Base-by-base conservation (phyloP, 2,113 vertebrate genomes). In the Barbus barbus region DNA sequence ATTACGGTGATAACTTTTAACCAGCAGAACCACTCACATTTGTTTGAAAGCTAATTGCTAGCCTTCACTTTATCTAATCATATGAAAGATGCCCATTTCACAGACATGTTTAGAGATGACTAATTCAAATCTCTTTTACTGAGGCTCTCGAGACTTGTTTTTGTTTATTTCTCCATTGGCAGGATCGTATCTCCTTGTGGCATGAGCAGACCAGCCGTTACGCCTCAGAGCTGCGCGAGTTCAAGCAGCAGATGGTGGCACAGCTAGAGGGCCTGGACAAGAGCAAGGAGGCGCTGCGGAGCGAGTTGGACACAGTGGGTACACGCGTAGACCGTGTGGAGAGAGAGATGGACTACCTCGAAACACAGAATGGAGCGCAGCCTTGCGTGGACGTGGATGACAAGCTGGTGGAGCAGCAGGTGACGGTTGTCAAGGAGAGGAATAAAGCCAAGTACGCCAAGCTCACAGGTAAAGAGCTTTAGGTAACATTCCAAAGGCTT, bases 111-210 rank as follows among this genome's bases (percentile, higher is more conserved):
- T 46, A 48, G 5, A 31, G 20, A 2, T 65, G 58, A 44, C 78
- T 56, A 38, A 81, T 9, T 51, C 20, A 5, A 18, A 38, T 51
- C 63, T 78, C 31, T 22, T 78, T 51, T 38, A 33, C 20, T 9
- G 13, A 24, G 75, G 5, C 26, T 81, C 58, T 46, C 36, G 20
- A 41, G 6, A 16, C 51, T 38, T 84, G 38, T 48, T 65, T 44
- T 73, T 16, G 22, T 73, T 33, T 61, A 69, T 81, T 67, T 76
- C 51, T 78, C 33, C 58, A 63, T 36, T 72, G 60, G 46, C 92
- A 99, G 98, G 97, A 98, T 76, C 95, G 97, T 80, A 97, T 99
- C 92, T 94, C 97, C 0, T 92, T 97, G 88, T 98, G 98, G 96
- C 96, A 99, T 1, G 97, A 99, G 74, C 96, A 98, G 92, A 97